These are phyloP conservation scores for Uromys caudimaculatus DNA, from an alignment of 2,797 vertebrate genomes.

Conservation along the genomic window DNA sequence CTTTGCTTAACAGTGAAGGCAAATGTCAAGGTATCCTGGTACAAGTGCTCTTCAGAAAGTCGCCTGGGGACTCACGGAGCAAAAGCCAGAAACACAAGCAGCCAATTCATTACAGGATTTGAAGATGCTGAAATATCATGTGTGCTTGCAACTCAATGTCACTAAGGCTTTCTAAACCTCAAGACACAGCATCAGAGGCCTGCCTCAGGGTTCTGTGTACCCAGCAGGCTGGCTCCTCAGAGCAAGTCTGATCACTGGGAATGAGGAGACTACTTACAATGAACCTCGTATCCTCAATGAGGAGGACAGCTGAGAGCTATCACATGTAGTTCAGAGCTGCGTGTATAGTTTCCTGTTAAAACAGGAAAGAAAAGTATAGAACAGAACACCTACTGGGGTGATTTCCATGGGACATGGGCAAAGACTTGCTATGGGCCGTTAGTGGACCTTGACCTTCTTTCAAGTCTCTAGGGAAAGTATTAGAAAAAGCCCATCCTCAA, in stretches of 20 bases:
- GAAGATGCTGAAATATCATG: too few relatives aligned
- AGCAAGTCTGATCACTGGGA: background rate
- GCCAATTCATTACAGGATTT: background rate
- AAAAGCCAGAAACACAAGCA: background rate
- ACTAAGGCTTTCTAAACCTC: background rate
- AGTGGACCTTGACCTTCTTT: background rate
- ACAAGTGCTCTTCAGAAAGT: background rate
- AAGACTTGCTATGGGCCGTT: background rate
- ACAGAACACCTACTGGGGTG: background rate
- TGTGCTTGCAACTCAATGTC: background rate
- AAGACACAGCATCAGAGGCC: background rate
- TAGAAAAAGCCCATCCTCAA: background rate
- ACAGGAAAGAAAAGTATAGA: background rate
- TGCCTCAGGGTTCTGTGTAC: background rate
- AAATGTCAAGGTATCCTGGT: background rate
- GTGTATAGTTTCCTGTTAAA: background rate
- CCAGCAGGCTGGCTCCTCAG: background rate
- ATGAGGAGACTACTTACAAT: background rate
- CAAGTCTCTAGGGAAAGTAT: too few relatives aligned
- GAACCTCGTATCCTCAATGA: rapidly evolving
- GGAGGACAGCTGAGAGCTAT: too few relatives aligned
- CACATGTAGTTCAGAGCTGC: rapidly evolving
- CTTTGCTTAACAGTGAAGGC: background rate
- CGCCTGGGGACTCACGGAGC: background rate
- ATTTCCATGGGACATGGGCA: background rate